phyloP scores from a whole-genome alignment of 2,888 invertebrate species.

The Agrochola lota region DNA sequence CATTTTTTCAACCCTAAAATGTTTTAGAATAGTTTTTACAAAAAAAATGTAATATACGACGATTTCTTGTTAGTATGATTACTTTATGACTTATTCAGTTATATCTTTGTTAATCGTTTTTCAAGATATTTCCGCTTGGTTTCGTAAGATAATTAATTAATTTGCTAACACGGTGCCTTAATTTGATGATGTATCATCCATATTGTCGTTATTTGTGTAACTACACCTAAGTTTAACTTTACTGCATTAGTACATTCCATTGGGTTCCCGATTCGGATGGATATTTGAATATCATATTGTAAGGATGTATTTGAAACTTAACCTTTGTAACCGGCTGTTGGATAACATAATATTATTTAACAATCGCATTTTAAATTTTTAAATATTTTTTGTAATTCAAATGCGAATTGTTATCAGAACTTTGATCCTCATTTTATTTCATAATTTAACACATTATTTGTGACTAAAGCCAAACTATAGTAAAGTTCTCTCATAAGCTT shows the following conservation, averaged over 20 bases:
- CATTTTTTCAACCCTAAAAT: not conserved
- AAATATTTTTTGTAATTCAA: not conserved
- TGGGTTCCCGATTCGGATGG: slow-evolving; percentile 78
- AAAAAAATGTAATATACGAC: not conserved
- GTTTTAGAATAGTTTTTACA: not conserved
- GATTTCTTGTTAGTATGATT: not conserved
- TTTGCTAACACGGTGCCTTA: slow-evolving; percentile 43
- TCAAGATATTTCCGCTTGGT: slow-evolving; percentile 1
- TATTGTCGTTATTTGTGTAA: slow-evolving; percentile 14
- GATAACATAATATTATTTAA: not conserved
- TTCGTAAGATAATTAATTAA: slow-evolving; percentile 23
- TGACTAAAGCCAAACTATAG: not conserved
- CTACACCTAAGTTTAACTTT: slow-evolving; percentile 40
- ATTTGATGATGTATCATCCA: slow-evolving; percentile 32
- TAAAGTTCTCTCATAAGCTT: slow-evolving; percentile 32
- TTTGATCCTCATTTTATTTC: not conserved
- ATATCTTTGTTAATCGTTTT: not conserved
- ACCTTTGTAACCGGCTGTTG: slow-evolving; percentile 58
- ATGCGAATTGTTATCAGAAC: not conserved
- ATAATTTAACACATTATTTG: too few relatives aligned
- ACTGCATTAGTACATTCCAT: slow-evolving; percentile 79
- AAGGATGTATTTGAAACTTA: slow-evolving; percentile 43
- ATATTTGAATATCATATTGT: slow-evolving; percentile 69
- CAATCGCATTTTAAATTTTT: not conserved
- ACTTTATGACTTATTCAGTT: too few relatives aligned